Evolutionary conservation across 2,113 vertebrate species (phyloP), one percentile per base, ranked within the genome.

Genomic region (Catagonus wagneri): DNA sequence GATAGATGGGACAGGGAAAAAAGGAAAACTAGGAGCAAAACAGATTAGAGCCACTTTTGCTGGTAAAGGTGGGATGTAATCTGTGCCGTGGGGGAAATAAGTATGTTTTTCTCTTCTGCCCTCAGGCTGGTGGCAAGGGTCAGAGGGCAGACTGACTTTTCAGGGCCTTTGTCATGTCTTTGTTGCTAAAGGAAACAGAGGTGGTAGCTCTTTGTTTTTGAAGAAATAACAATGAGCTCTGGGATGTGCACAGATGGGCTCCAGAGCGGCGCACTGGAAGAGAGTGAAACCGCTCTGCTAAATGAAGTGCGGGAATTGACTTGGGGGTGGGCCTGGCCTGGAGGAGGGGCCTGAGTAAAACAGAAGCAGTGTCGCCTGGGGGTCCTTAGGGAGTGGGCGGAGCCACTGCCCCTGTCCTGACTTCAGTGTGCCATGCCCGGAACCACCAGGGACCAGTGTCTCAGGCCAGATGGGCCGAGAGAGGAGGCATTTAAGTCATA

Each of bases 141-240:
- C 66, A 80, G 44, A 44, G 61, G 58, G 29, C 34, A 75, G 76
- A 25, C 39, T 84, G 76, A 32, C 14, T 2, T 72, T 44, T 52
- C 27, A n/a, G 81, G 74, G 44, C 50, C 50, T 81, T 19, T 71
- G n/a, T n/a, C 3, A 19, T 65, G 68, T 54, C 29, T 34, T 60
- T 56, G 50, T 89, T 81, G 72, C 52, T 72, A 14, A 86, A 85
- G 92, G 89, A 85, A 74, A 91, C 36, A 65, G 93, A 74, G 13
- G 16, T 34, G 3, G 7, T 58, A 79, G 50, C 22, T 94, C 76
- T 96, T 74, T 34, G 58, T 74, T 88, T 78, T 52, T 76, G 71
- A 5, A 32, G 76, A 63, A 61, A 44, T 22, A 65, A 7, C 36
- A 83, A 39, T 65, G 78, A 81, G 15, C 36, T 71, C 66, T 76